Evolutionary conservation across 2,797 vertebrate species (phyloP).

Genomic region (Phalanger gymnotis): DNA sequence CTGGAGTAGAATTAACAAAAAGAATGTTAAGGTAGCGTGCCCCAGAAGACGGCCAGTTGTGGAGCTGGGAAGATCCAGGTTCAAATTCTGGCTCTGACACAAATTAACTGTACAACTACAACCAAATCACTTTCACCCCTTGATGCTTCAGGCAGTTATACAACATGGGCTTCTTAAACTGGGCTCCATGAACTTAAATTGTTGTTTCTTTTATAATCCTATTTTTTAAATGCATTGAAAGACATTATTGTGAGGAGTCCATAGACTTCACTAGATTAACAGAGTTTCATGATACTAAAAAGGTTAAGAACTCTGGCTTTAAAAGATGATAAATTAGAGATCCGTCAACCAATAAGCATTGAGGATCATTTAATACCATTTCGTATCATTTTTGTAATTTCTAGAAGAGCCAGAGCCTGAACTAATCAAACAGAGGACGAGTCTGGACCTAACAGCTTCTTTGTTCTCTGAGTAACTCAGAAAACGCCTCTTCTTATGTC

Average conservation of each 20-base stretch:
- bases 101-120: neutral
- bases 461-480: no score
- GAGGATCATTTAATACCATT: no score
- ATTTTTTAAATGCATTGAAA: neutral
- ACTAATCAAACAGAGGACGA: no score
- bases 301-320: neutral
- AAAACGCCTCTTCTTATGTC: no score
- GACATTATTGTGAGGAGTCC: neutral
- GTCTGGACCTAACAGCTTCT: no score
- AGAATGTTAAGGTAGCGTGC: neutral
- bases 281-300: neutral
- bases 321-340: neutral
- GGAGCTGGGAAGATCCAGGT: neutral
- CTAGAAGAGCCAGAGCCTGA: no score
- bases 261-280: neutral
- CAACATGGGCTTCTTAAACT: neutral
- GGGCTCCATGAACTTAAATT: neutral
- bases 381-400: no score
- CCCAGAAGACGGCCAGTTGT: neutral
- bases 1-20: neutral
- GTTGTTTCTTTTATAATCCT: neutral
- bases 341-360: neutral
- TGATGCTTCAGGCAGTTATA: neutral
- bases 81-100: neutral
- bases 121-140: neutral